These are phyloP conservation scores for Naja naja DNA, from an alignment of 2,113 vertebrate species.

Conservation along the genomic window DNA sequence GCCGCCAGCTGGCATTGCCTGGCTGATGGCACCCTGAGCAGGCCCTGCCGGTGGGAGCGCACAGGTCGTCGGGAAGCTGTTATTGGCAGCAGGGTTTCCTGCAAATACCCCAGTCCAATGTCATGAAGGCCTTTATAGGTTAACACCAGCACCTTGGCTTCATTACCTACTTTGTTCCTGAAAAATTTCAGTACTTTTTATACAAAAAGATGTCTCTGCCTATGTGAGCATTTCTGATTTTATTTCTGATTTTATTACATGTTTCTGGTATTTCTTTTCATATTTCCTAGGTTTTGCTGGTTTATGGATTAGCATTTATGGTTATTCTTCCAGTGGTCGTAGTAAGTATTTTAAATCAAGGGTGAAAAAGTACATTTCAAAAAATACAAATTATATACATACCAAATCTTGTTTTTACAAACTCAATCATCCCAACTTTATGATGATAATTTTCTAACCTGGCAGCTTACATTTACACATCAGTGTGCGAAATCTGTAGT, in stretches of 20 bases:
- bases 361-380: background rate
- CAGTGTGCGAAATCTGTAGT: background rate
- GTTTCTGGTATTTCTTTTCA: constrained; percentile 15
- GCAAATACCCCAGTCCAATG: too few relatives aligned
- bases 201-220: background rate
- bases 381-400: background rate
- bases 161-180: background rate
- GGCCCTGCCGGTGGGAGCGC: too few relatives aligned
- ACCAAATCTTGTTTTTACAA: background rate
- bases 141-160: too few relatives aligned
- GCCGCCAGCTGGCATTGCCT: too few relatives aligned
- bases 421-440: background rate
- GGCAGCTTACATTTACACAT: background rate
- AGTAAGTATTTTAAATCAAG: constrained; percentile 73
- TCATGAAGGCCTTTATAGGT: too few relatives aligned
- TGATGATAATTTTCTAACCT: background rate
- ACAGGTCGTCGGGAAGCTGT: too few relatives aligned
- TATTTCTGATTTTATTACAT: background rate
- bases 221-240: constrained; percentile 19
- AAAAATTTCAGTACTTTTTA: background rate
- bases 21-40: too few relatives aligned
- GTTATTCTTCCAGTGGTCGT: constrained; percentile 98
- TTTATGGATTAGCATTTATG: constrained; percentile 98
- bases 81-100: too few relatives aligned
- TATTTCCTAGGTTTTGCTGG: constrained; percentile 85